A percentile compares a stretch with the other conserved stretches of the same genome.
phyloP scores from a whole-genome alignment of 1,140 invertebrate species.

The Hirudo medicinalis region DNA sequence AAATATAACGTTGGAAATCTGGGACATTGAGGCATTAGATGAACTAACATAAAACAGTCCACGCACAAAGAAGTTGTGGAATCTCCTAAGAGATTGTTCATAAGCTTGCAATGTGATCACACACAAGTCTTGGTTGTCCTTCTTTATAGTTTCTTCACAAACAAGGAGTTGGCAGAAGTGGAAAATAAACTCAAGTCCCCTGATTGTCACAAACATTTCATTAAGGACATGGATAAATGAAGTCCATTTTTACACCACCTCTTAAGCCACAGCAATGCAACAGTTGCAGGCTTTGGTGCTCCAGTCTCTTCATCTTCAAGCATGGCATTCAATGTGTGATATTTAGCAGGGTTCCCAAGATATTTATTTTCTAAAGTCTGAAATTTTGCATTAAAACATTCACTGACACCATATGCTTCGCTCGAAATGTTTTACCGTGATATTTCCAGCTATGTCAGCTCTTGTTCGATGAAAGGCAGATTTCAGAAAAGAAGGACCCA shows the following conservation, averaged over 20 bases:
- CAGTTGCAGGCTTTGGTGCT: slow-evolving; percentile 4
- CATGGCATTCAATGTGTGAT: slow-evolving; percentile 12
- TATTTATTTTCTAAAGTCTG: slow-evolving; percentile 13
- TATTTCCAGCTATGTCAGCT: slow-evolving; percentile 14
- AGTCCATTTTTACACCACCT: neutral
- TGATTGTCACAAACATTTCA: neutral
- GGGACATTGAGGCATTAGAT: no score
- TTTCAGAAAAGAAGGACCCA: slow-evolving; percentile 15
- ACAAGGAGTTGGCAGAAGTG: slow-evolving; percentile 10
- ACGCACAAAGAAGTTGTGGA: slow-evolving; percentile 12
- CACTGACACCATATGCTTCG: neutral
- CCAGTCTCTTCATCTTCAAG: neutral
- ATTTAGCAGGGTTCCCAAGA: slow-evolving; percentile 1
- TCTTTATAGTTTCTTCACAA: neutral
- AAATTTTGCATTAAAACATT: neutral
- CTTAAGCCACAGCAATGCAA: slow-evolving; percentile 17
- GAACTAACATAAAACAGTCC: slow-evolving; percentile 17
- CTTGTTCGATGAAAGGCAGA: slow-evolving; percentile 15
- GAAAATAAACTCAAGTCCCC: slow-evolving; percentile 16
- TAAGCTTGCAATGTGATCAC: neutral
- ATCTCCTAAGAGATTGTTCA: slow-evolving; percentile 12
- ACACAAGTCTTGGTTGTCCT: neutral
- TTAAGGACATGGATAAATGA: neutral
- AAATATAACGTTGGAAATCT: neutral
- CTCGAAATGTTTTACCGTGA: slow-evolving; percentile 6